phyloP scores from a whole-genome alignment of 1,140 invertebrate genomes.

The Zaprionus tsacasi region DNA sequence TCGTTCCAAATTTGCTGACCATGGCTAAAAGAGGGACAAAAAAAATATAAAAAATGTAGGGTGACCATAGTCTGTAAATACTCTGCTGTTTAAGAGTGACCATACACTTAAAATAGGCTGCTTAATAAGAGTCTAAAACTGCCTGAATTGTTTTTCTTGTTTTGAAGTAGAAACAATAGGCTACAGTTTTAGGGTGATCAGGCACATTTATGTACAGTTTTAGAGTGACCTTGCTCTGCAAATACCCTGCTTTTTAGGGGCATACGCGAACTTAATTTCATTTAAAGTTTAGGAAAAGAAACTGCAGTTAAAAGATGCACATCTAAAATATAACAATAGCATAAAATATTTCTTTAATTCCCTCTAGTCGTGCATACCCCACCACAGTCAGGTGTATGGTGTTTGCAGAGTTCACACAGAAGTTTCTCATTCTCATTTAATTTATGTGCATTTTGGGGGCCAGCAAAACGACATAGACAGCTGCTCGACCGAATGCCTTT shows the following conservation, averaged over 20 bases:
- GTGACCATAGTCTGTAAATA: slow-evolving; percentile 3
- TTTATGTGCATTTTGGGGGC: slow-evolving; percentile 46
- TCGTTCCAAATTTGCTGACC: slow-evolving; percentile 1
- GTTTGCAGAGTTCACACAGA: neutral
- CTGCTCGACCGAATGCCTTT: slow-evolving; percentile 28
- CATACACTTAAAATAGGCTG: neutral
- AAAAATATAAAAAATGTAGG: neutral
- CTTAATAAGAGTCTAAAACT: neutral
- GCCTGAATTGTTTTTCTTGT: neutral
- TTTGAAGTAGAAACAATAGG: neutral
- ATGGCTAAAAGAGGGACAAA: slow-evolving; percentile 5
- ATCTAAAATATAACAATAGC: no score
- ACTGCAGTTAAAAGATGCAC: neutral
- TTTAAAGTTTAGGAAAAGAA: neutral
- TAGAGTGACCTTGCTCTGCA: neutral
- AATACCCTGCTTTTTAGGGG: no score
- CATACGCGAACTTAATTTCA: neutral
- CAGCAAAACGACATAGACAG: slow-evolving; percentile 14
- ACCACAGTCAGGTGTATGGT: neutral
- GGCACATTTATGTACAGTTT: neutral
- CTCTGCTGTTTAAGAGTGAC: neutral
- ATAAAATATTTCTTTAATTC: neutral
- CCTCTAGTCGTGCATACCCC: neutral
- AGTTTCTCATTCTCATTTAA: slow-evolving; percentile 33
- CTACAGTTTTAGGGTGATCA: neutral